Conservation (phyloP, 2,113 vertebrate species). For the Myrmophylax atrothorax region DNA sequence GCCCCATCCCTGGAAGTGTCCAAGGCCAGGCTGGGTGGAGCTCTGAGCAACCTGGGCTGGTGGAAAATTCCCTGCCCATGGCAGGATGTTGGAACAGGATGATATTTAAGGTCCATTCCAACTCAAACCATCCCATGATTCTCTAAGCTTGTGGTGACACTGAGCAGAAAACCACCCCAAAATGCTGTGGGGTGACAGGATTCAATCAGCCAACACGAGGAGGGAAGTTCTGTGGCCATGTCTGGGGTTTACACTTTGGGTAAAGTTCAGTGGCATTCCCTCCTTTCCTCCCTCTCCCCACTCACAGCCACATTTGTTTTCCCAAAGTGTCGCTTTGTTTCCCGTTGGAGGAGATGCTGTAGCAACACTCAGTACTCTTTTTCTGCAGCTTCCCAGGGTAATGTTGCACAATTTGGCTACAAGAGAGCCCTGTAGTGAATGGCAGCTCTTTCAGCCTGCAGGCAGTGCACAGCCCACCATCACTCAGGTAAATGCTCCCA, state of each 20-base stretch:
- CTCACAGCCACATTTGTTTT: background rate
- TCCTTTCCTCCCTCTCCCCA: background rate
- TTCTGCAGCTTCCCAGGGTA: background rate
- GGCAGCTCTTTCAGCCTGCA: conserved; percentile 6
- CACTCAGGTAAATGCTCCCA: conserved; percentile 28
- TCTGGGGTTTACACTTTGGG: background rate
- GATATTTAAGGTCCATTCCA: background rate
- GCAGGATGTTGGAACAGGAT: background rate
- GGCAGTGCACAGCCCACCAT: background rate
- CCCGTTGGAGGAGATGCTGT: background rate
- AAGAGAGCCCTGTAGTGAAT: background rate
- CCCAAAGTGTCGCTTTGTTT: background rate
- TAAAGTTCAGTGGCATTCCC: background rate
- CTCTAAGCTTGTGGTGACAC: background rate
- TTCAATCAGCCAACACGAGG: background rate
- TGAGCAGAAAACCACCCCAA: background rate
- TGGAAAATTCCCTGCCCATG: background rate
- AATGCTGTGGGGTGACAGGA: background rate
- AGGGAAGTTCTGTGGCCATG: background rate
- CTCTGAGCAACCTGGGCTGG: background rate
- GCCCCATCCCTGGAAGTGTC: background rate
- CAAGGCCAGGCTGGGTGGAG: background rate
- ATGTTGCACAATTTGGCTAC: background rate
- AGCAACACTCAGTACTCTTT: background rate
- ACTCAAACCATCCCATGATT: background rate